phyloP scores from a whole-genome alignment of 1,140 invertebrate genomes.

The Bombus pascuorum region DNA sequence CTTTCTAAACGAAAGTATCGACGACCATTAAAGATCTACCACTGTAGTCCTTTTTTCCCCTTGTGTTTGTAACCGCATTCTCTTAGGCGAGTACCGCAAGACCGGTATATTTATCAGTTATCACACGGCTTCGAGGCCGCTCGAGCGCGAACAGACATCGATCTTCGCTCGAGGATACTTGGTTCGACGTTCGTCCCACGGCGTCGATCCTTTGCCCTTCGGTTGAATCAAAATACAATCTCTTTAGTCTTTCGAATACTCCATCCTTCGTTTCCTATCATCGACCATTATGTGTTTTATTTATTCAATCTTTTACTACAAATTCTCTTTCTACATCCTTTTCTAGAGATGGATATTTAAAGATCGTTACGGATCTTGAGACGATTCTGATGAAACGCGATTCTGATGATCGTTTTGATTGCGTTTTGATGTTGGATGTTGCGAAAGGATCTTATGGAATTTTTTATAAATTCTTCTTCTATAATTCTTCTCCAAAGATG shows the following conservation, averaged over 20 bases:
- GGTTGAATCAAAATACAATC: not conserved
- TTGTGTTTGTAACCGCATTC: slow-evolving; percentile 53
- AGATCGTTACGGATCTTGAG: not conserved
- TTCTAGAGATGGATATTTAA: not conserved
- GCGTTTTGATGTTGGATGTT: not conserved
- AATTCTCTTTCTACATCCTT: not conserved
- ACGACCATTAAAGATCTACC: slow-evolving; percentile 58
- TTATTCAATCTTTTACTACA: not conserved
- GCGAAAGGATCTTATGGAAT: too few species aligned
- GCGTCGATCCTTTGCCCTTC: not conserved
- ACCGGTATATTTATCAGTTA: slow-evolving; percentile 56
- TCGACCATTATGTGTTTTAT: not conserved
- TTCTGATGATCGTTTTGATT: not conserved
- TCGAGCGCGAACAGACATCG: slow-evolving; percentile 12
- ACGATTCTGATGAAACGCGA: not conserved
- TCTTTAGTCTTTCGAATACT: not conserved
- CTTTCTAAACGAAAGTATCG: slow-evolving; percentile 66
- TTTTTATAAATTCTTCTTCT: too few species aligned
- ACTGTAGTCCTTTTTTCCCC: slow-evolving; percentile 36
- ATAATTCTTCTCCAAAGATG: too few species aligned
- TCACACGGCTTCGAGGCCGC: slow-evolving; percentile 31
- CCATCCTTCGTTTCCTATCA: not conserved
- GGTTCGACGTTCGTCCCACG: not conserved
- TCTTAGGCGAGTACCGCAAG: slow-evolving; percentile 47
- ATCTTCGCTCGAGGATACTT: slow-evolving; percentile 23